Conservation (phyloP, 2,888 invertebrate species). For the Colostygia pectinataria region DNA sequence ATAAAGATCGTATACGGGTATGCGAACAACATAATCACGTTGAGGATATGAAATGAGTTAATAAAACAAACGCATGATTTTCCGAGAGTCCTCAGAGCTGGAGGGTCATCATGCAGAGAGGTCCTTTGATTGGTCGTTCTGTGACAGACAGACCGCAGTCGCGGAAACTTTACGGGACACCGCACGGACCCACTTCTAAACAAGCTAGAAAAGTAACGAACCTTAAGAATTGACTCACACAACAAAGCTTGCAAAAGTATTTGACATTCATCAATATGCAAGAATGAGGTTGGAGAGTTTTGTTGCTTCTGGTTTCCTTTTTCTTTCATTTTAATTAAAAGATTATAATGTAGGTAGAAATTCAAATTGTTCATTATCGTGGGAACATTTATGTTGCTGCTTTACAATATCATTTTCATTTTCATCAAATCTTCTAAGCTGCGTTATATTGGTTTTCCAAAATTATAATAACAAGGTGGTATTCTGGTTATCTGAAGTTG, state of each 20-base stretch:
- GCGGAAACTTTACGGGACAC: constrained; percentile 78
- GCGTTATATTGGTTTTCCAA: constrained; percentile 3
- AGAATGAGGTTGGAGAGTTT: constrained; percentile 3
- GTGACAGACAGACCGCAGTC: constrained; percentile 61
- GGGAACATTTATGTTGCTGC: constrained; percentile 1
- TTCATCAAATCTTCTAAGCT: constrained; percentile 8
- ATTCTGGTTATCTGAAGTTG: no score
- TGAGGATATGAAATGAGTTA: constrained; percentile 35
- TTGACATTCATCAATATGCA: constrained; percentile 14
- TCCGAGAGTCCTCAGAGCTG: constrained; percentile 48
- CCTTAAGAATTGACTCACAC: constrained; percentile 48
- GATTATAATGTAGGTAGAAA: constrained; percentile 2
- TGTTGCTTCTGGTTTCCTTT: constrained; percentile 2
- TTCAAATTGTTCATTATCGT: constrained; percentile 1
- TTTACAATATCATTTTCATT: constrained; percentile 14
- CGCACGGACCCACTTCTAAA: constrained; percentile 75
- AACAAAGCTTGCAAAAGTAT: constrained; percentile 26
- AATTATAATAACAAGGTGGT: not conserved
- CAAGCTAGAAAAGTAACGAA: constrained; percentile 57
- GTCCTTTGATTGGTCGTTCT: constrained; percentile 72
- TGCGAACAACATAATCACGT: constrained; percentile 30
- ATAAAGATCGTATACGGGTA: no score
- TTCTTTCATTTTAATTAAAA: constrained; percentile 13
- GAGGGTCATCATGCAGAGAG: constrained; percentile 57
- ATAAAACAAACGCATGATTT: constrained; percentile 60